Evolutionary conservation across 2,113 vertebrate species (phyloP).

Genomic region (Oxyura jamaicensis): DNA sequence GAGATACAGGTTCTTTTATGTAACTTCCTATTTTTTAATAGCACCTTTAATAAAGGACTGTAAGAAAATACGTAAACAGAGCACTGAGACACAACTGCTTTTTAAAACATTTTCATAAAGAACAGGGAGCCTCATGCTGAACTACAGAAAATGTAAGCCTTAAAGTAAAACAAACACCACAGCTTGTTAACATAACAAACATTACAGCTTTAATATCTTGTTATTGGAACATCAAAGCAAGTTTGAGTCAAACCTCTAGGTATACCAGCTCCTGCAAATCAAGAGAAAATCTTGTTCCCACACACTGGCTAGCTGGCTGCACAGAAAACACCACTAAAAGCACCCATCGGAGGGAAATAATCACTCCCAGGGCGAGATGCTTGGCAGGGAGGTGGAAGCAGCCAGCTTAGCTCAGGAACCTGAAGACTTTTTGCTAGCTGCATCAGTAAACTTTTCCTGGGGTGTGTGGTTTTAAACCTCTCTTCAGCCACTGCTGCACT

Average conservation of each 20-base stretch:
- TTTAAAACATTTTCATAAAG: background rate
- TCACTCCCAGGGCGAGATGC: background rate
- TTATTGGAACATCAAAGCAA: background rate
- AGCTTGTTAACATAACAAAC: constrained; percentile 18
- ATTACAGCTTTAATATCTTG: constrained; percentile 26
- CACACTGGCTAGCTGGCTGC: background rate
- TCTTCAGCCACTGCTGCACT: background rate
- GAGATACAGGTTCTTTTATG: background rate
- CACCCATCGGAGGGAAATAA: background rate
- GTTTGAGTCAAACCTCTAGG: constrained; percentile 17
- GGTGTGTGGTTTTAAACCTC: background rate
- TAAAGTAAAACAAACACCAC: constrained; percentile 35
- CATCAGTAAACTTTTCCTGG: background rate
- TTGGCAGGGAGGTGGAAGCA: background rate
- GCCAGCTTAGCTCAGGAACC: background rate
- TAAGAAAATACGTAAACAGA: background rate
- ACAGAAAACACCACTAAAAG: background rate
- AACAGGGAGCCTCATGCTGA: background rate
- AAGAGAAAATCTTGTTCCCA: background rate
- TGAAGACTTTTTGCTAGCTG: background rate
- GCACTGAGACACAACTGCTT: background rate
- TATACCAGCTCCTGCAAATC: constrained; percentile 2
- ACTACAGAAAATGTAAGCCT: constrained; percentile 7
- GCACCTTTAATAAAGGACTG: background rate
- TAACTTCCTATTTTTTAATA: constrained; percentile 4